Base-by-base conservation (phyloP, 2,113 vertebrate species). In the Tympanuchus pallidicinctus region DNA sequence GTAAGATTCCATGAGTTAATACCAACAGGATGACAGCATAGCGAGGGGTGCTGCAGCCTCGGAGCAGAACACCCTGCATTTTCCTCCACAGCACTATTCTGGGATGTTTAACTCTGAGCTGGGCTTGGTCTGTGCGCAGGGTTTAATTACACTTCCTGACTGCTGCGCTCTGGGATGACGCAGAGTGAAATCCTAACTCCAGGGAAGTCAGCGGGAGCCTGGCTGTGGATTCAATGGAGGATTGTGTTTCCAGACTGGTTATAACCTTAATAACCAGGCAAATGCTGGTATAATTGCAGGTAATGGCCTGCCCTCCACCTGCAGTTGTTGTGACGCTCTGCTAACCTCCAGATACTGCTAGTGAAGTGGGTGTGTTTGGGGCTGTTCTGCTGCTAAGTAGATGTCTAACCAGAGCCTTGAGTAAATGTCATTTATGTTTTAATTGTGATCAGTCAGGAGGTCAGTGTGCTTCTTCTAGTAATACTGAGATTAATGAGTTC, bases 401-500 rank as follows among this genome's bases (percentile, higher is more conserved):
- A 71, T 60, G 56, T 42, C 38, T 56, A 86, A 73, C 19, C 43
- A 74, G 43, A 36, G 32, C 43, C 67, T 45, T n/a, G 45, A 89
- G 27, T 54, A 86, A 82, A 40, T 70, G 61, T 28, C 56, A 40
- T 70, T 90, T 77, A 73, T 0, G 0, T 70, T 85, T 61, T 70
- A 86, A 82, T 52, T 90, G 75, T 64, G 19, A 84, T 93, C 5
- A 12, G 84, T 80, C 72, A 86, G 45, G 60, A 76, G 61, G 65
- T 78, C 81, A 47, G n/a, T 71, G 57, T n/a, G 30, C 34, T 59
- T 86, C 76, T 83, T 28, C 73, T 87, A 89, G 70, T 74, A 89
- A 89, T 71, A 43, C 48, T 75, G 64, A 21, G 61, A 74, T 81
- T 85, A 86, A 86, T 89, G 81, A 93, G 73, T 78, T 86, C 81